These are phyloP conservation scores for Rhizomys pruinosus DNA, from an alignment of 2,113 vertebrate species.

Conservation along the genomic window DNA sequence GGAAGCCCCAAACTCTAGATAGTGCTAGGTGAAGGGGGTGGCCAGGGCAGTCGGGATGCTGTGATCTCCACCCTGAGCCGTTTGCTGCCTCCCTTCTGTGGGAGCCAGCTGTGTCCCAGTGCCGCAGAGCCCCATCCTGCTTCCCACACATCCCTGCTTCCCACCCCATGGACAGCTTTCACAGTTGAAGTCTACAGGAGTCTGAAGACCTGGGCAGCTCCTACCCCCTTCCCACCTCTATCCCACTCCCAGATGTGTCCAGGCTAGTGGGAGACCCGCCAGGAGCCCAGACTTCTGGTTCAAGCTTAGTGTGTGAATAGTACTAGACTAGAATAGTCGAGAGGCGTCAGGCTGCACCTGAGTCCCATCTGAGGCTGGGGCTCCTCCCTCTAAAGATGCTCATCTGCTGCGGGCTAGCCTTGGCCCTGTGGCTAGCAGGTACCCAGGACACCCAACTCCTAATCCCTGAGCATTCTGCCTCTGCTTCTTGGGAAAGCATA, in stretches of 20 bases:
- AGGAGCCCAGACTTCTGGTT: neutral
- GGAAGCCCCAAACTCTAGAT: neutral
- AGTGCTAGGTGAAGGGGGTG: neutral
- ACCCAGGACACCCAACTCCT: fast-evolving
- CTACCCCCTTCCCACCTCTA: too few species aligned
- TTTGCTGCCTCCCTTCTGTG: neutral
- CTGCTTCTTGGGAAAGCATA: neutral
- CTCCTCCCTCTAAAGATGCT: fast-evolving
- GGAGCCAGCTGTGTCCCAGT: neutral
- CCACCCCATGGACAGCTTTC: neutral
- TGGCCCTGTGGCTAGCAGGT: neutral
- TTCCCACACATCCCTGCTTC: neutral
- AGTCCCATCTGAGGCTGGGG: too few species aligned
- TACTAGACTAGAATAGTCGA: too few species aligned
- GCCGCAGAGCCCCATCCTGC: neutral
- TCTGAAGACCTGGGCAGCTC: neutral
- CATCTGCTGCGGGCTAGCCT: neutral
- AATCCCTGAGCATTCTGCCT: fast-evolving
- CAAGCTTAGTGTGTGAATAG: too few species aligned
- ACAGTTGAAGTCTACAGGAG: neutral
- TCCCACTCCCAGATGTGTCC: neutral
- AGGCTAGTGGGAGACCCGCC: neutral
- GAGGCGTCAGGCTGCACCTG: too few species aligned
- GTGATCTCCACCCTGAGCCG: neutral
- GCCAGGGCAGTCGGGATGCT: neutral